These are phyloP conservation scores for Cinara cedri DNA, from an alignment of 2,888 invertebrate species.

Conservation along the genomic window DNA sequence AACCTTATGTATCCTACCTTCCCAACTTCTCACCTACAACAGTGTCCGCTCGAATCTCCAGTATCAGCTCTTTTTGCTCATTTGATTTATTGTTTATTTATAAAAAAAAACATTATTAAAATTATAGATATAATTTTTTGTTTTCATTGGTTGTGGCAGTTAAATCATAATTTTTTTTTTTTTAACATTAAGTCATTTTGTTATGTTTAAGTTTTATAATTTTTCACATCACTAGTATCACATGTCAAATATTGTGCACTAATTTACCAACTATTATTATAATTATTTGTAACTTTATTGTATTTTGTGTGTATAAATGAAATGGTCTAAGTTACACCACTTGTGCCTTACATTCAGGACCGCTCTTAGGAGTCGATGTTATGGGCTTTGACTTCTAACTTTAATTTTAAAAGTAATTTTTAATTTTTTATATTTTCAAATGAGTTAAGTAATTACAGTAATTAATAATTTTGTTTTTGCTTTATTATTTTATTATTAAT, in stretches of 20 bases:
- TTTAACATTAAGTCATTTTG: constrained; percentile 9
- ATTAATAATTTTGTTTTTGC: too few relatives aligned
- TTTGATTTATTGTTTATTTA: too few relatives aligned
- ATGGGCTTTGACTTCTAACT: too few relatives aligned
- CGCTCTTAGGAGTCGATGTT: too few relatives aligned
- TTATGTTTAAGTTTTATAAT: constrained; percentile 41
- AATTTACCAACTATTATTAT: constrained; percentile 20
- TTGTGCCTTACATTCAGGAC: constrained; percentile 35
- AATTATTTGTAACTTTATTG: neutral
- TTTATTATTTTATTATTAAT: too few relatives aligned
- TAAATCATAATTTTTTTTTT: neutral
- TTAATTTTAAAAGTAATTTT: too few relatives aligned
- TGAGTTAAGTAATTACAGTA: too few relatives aligned
- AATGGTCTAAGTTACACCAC: constrained; percentile 35
- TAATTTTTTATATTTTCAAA: too few relatives aligned
- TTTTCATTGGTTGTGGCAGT: constrained; percentile 15
- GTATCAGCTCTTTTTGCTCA: too few relatives aligned
- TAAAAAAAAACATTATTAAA: neutral
- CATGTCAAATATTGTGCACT: constrained; percentile 20
- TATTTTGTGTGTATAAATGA: neutral
- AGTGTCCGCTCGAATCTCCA: too few relatives aligned
- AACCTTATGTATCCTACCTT: too few relatives aligned
- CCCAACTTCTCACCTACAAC: too few relatives aligned
- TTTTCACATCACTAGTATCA: constrained; percentile 36
- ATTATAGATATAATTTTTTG: neutral